Base-by-base conservation (phyloP, 2,797 vertebrate genomes). In the Mallotus villosus region DNA sequence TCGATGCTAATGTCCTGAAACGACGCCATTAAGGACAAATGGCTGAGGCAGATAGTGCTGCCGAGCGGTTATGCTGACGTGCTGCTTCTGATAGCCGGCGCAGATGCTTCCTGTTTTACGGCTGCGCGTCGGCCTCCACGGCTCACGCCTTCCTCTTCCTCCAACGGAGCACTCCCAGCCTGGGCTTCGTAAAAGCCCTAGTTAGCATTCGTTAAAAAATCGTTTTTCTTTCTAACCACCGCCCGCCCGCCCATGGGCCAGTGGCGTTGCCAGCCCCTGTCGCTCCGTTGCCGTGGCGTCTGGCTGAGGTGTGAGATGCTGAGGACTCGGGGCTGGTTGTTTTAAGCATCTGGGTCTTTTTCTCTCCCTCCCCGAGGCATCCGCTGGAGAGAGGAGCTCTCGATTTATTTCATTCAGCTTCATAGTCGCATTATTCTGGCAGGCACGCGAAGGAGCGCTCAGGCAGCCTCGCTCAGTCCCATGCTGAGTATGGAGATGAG, bases 401-500 rank as follows among this genome's bases (percentile, higher is more conserved):
- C 80, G 84, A 83, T 90, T 87, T 89, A 80, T 81, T 78, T 88
- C 88, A 90, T 91, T 89, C 83, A 84, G 68, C 78, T 82, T 74
- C 83, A 82, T 22, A 72, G 79, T 72, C 75, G 74, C 78, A 87
- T 89, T 83, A 87, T 87, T 88, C 77, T 85, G 78, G 80, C 81
- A 83, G 79, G 68, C 11, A 69, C 27, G 62, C 74, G 74, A 58
- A 67, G 63, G 67, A 79, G 73, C 74, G 63, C 72, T 67, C 67
- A 1, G 25, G 25, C 75, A 68, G 78, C 72, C 62, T 64, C 64
- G 19, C 72, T 68, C 73, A 60, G 67, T 74, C 73, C 74, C 87
- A 72, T 80, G 79, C 85, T 84, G 89, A 22, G 71, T 86, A 87
- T 90, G 89, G 82, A 91, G 91, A 92, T 90, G 5, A 88, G 82